Conservation (phyloP, 2,888 invertebrate genomes). For the Tanaodytes sp. region DNA sequence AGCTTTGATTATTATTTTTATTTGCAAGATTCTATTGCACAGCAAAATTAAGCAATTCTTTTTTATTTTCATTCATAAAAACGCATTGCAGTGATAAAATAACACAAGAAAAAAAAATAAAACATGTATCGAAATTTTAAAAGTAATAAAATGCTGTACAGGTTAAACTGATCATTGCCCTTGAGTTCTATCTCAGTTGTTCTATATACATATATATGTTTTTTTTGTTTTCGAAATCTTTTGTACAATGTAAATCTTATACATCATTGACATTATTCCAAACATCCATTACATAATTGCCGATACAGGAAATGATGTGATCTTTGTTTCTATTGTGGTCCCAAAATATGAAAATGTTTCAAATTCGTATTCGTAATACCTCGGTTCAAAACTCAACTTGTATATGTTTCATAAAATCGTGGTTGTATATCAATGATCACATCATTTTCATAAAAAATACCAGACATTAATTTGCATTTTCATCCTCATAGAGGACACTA, state of each 20-base stretch:
- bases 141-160: no score
- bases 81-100: slow-evolving; percentile 1
- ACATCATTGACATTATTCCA: neutral
- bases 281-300: slow-evolving; percentile 10
- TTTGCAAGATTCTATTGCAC: slow-evolving; percentile 37
- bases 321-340: neutral
- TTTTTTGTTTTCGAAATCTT: neutral
- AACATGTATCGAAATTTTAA: slow-evolving; percentile 8
- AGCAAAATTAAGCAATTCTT: slow-evolving; percentile 16
- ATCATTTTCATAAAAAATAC: slow-evolving; percentile 19
- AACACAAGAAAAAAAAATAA: slow-evolving; percentile 3
- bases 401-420: no score
- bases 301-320: slow-evolving; percentile 7
- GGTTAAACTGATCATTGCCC: no score
- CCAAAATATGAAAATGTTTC: slow-evolving; percentile 23
- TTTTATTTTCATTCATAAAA: neutral
- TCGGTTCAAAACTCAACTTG: no score
- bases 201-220: neutral
- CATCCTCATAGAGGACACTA: slow-evolving; percentile 46
- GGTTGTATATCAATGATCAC: slow-evolving; percentile 23
- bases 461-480: slow-evolving; percentile 15
- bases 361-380: no score
- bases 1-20: no score
- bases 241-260: no score
- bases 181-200: neutral